A percentile compares a stretch with the other conserved stretches of the same genome.
These are phyloP conservation scores for Thymelicus sylvestris DNA, from an alignment of 2,888 invertebrate genomes.

Conservation along the genomic window DNA sequence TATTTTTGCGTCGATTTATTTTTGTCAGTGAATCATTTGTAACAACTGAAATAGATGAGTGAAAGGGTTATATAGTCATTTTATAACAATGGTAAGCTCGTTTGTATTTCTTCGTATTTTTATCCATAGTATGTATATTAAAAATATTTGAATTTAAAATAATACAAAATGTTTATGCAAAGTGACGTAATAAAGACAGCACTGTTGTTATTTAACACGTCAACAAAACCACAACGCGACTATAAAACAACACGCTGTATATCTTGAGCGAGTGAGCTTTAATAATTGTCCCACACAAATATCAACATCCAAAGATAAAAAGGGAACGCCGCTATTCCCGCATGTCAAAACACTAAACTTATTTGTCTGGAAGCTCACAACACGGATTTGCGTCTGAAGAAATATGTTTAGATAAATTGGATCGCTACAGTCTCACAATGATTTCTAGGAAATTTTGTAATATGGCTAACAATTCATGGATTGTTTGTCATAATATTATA, in stretches of 20 bases:
- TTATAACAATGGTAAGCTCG: too few relatives aligned
- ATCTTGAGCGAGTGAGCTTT: not conserved
- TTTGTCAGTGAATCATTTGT: constrained; percentile 9
- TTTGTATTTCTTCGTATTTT: too few relatives aligned
- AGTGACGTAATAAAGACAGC: too few relatives aligned
- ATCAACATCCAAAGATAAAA: constrained; percentile 27
- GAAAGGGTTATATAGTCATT: not conserved
- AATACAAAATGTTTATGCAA: too few relatives aligned
- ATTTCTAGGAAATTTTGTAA: constrained; percentile 28
- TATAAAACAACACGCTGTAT: constrained; percentile 12
- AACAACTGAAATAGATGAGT: not conserved
- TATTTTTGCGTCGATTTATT: constrained; percentile 16
- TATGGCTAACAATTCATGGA: constrained; percentile 8
- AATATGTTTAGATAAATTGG: constrained; percentile 28
- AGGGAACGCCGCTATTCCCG: constrained; percentile 23
- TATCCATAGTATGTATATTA: too few relatives aligned
- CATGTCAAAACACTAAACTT: constrained; percentile 33
- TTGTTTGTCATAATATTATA: constrained; percentile 16
- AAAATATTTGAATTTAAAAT: too few relatives aligned
- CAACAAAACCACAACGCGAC: too few relatives aligned
- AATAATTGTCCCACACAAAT: constrained; percentile 27
- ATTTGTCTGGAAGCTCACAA: constrained; percentile 34
- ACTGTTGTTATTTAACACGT: too few relatives aligned
- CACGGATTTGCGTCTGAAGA: constrained; percentile 29
- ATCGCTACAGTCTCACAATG: constrained; percentile 16